Evolutionary conservation across 2,888 invertebrate genomes (phyloP), one percentile per base, ranked within the genome.

Genomic region (Aleiodes testaceus): DNA sequence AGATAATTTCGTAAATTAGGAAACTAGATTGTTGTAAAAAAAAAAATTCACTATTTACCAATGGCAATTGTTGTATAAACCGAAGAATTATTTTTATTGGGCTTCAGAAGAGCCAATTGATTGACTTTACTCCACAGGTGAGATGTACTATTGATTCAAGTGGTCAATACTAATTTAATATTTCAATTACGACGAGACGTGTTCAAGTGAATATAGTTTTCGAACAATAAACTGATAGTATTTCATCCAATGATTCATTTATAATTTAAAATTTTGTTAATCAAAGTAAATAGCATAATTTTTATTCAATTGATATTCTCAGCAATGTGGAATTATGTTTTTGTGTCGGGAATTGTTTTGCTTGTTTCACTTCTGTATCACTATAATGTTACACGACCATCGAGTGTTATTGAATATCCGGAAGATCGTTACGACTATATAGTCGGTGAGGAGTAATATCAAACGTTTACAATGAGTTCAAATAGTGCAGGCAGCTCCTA

Each of bases 391-490:
- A 78, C 68, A 26, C 76, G 74, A 36, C 84, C 86, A 4, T 64
- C 75, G 12, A 85, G 86, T 72, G 72, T 86, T 30, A 79, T 83
- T 55, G 79, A 82, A 70, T 72, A 79, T 68, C 82, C 86, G 1
- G 74, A 81, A 22, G 74, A 74, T 49, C 76, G 78, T 49, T 87
- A 86, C 73, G 87, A 87, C 77, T 87, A 85, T 74, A 80, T 87
- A 50, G 75, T 87, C 11, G 86, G 87, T 86, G 71, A 81, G 85
- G 20, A 55, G 47, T 14, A n/a, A 14, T 30, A 12, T 44, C 9
- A 36, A 36, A 36, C 36, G 36, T 42, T 59, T 53, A 45, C 14
- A 68, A 14, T 50, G 12, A 20, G 6, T 55, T 22, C 49, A 49
- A 14, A 16, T 9, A 22, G 47, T 2, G 47, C 22, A 30, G 30